A percentile compares a stretch with the other conserved stretches of the same genome.
phyloP scores from a whole-genome alignment of 1,140 invertebrate genomes.

The Lordiphosa collinella region DNA sequence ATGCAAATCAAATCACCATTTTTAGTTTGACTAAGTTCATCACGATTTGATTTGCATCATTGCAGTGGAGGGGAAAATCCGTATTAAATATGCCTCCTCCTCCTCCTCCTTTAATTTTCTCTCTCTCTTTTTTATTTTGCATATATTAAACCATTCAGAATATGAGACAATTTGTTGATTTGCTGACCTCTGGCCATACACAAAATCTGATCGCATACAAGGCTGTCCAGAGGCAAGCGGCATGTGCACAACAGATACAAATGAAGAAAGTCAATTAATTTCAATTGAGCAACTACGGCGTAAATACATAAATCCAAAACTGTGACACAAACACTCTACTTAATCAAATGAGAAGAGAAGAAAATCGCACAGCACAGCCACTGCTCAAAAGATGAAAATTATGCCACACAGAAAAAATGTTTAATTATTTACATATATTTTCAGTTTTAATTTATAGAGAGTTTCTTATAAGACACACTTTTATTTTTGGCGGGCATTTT shows the following conservation, averaged over 20 bases:
- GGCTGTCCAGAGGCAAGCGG: slow-evolving; percentile 53
- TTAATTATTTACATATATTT: slow-evolving; percentile 5
- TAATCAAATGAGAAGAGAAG: slow-evolving; percentile 31
- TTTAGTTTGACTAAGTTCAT: slow-evolving; percentile 32
- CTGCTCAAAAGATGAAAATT: slow-evolving; percentile 3
- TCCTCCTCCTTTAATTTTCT: slow-evolving; percentile 23
- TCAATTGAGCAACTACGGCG: slow-evolving; percentile 76
- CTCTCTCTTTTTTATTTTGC: slow-evolving; percentile 16
- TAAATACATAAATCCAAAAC: slow-evolving; percentile 51
- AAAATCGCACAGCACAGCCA: slow-evolving; percentile 16
- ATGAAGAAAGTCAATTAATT: slow-evolving; percentile 76
- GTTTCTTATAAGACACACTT: slow-evolving; percentile 2
- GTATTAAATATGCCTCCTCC: background rate
- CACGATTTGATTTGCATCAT: slow-evolving; percentile 39
- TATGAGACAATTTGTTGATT: slow-evolving; percentile 73
- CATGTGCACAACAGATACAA: slow-evolving; percentile 30
- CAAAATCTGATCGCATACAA: slow-evolving; percentile 76
- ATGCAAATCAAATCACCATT: slow-evolving; percentile 55
- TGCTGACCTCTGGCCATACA: slow-evolving; percentile 70
- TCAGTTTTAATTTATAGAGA: slow-evolving; percentile 1
- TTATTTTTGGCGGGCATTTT: slow-evolving; percentile 48
- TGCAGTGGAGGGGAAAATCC: slow-evolving; percentile 15
- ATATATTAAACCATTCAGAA: slow-evolving; percentile 39
- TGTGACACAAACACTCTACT: slow-evolving; percentile 46
- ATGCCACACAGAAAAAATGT: background rate